Evolutionary conservation across 2,797 vertebrate genomes (phyloP), one percentile per base, ranked within the genome.

Genomic region (Danio jaintianensis): DNA sequence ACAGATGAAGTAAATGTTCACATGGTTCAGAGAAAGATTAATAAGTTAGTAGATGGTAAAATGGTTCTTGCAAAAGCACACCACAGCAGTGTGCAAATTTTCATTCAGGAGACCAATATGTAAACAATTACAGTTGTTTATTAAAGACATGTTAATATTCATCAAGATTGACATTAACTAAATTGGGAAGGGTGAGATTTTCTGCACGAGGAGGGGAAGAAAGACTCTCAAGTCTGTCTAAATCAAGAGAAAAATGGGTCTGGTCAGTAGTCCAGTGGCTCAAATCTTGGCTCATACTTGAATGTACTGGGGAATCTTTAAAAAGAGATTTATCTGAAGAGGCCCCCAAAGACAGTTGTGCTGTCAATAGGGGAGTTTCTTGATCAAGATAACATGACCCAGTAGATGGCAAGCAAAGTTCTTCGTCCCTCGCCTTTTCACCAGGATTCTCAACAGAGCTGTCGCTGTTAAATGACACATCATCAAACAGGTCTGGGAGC

Each of bases 161-260:
- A 83, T 94, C 93, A 16, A 93, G 85, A 0, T 92, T 93, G 20
- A 94, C 93, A 86, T 92, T 89, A 63, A 94, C 84, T 5, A 94
- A 90, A 74, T 86, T 83, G 0, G 93, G 92, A 63, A 94, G 88
- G 79, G 61, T 84, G 69, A 89, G 90, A 9, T 89, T 89, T 22
- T 86, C 88, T 47, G 74, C 29, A 40, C 29, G 86, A 43, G 74
- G 83, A 7, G 83, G 73, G 6, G 90, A 82, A 0, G 91, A 88
- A 3, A 84, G 82, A 2, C 83, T 82, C 61, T 90, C 88, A 36
- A 94, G 69, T 0, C 85, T 8, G 4, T 94, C 93, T 9, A 94
- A 71, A 64, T 95, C 92, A 58, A 95, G 83, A 22, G 91, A 93
- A 86, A 94, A 94, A 3, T 88, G 80, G 55, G 84, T 84, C 66